Evolutionary conservation across 2,888 invertebrate species (phyloP).

Genomic region (Phyllotreta striolata): DNA sequence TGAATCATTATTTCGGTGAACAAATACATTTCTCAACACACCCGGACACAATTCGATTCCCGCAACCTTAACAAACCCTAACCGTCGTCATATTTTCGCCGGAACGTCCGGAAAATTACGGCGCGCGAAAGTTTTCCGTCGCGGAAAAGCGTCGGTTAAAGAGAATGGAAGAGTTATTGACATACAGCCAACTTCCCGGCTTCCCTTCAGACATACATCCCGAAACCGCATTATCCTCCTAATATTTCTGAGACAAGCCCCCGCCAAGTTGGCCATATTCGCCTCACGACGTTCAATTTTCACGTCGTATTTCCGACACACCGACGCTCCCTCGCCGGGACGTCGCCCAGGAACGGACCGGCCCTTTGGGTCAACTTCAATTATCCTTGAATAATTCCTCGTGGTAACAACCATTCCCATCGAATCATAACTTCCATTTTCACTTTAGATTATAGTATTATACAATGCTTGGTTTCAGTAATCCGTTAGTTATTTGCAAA

Average conservation of each 20-base stretch:
- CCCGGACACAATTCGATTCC: no score
- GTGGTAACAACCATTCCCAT: not conserved
- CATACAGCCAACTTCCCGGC: slow-evolving; percentile 35
- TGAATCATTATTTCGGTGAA: no score
- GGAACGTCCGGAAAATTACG: no score
- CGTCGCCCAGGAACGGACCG: slow-evolving; percentile 14
- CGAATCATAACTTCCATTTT: not conserved
- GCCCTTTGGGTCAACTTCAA: not conserved
- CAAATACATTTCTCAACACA: no score
- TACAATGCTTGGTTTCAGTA: no score
- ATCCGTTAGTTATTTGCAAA: no score
- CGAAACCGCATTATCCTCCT: slow-evolving; percentile 46
- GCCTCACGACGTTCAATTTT: slow-evolving; percentile 52
- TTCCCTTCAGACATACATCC: slow-evolving; percentile 36
- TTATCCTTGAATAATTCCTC: not conserved
- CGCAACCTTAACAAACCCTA: no score
- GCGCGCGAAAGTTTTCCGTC: no score
- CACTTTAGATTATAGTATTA: no score
- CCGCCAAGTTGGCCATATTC: slow-evolving; percentile 46
- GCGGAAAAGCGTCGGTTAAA: not conserved
- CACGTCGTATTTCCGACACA: slow-evolving; percentile 50
- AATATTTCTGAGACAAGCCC: slow-evolving; percentile 44
- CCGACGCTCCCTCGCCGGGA: slow-evolving; percentile 44
- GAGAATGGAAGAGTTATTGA: slow-evolving; percentile 34
- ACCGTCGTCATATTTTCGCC: no score